phyloP scores from a whole-genome alignment of 2,797 vertebrate species.

The Pachyuromys duprasi region DNA sequence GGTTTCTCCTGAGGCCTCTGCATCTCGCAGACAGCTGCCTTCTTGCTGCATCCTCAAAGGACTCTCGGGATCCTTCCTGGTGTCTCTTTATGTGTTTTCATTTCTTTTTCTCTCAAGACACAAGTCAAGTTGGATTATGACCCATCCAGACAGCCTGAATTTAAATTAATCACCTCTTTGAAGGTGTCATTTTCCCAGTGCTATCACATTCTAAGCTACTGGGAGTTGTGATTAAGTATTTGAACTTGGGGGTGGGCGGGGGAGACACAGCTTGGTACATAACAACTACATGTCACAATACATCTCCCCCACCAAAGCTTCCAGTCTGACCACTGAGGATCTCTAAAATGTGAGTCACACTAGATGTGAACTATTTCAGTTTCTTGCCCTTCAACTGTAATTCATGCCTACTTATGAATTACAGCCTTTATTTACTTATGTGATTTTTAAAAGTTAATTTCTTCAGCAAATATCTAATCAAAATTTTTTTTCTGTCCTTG shows the following conservation, averaged over 20 bases:
- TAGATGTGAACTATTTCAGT: neutral
- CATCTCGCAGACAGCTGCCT: neutral
- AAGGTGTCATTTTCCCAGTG: neutral
- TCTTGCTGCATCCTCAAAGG: neutral
- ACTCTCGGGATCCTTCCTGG: neutral
- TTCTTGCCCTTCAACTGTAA: neutral
- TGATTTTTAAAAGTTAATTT: slow-evolving; percentile 22
- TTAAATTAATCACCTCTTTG: neutral
- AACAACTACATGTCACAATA: neutral
- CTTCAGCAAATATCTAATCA: neutral
- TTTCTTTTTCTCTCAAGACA: neutral
- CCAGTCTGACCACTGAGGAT: neutral
- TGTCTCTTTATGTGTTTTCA: neutral
- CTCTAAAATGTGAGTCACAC: neutral
- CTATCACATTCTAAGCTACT: neutral
- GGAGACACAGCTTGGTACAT: neutral
- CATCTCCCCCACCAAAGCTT: neutral
- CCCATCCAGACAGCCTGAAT: neutral
- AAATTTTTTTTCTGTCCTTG: neutral
- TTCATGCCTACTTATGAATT: neutral
- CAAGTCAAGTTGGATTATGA: neutral
- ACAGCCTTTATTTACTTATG: neutral
- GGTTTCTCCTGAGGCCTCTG: neutral
- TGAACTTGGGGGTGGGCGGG: neutral
- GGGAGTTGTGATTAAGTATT: neutral